Conservation (phyloP, 2,113 vertebrate species). For the Cyphomyrus discorhynchus region DNA sequence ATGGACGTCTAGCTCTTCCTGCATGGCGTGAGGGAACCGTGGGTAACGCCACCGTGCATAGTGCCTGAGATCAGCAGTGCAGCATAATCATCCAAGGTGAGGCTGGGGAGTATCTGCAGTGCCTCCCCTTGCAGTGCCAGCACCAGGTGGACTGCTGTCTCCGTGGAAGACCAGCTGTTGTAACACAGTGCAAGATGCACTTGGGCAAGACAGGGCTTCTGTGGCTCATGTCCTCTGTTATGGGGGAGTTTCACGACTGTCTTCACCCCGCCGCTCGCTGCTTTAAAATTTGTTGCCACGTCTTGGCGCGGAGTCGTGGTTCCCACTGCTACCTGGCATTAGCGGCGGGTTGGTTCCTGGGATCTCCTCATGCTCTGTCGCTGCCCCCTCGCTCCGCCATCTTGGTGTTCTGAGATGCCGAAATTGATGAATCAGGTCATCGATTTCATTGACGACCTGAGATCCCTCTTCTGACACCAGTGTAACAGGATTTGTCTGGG, state of each 20-base stretch:
- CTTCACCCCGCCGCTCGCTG: background rate
- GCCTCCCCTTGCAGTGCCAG: background rate
- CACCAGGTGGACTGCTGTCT: background rate
- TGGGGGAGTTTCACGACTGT: background rate
- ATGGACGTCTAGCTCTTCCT: background rate
- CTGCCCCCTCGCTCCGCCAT: background rate
- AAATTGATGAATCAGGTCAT: background rate
- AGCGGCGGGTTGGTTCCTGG: background rate
- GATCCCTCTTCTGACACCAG: background rate
- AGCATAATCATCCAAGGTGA: background rate
- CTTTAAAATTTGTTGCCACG: background rate
- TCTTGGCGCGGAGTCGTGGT: background rate
- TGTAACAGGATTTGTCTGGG: background rate
- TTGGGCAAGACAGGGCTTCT: background rate
- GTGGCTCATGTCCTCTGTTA: background rate
- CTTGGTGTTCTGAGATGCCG: background rate
- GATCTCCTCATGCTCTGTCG: background rate
- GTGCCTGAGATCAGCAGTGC: background rate
- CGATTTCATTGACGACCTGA: background rate
- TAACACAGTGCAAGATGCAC: background rate
- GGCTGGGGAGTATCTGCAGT: background rate
- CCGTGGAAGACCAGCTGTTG: background rate
- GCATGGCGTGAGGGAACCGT: background rate
- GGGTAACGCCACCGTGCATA: background rate
- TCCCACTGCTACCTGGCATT: background rate